Base-by-base conservation (phyloP, 2,113 vertebrate species). In the Clupea harengus region DNA sequence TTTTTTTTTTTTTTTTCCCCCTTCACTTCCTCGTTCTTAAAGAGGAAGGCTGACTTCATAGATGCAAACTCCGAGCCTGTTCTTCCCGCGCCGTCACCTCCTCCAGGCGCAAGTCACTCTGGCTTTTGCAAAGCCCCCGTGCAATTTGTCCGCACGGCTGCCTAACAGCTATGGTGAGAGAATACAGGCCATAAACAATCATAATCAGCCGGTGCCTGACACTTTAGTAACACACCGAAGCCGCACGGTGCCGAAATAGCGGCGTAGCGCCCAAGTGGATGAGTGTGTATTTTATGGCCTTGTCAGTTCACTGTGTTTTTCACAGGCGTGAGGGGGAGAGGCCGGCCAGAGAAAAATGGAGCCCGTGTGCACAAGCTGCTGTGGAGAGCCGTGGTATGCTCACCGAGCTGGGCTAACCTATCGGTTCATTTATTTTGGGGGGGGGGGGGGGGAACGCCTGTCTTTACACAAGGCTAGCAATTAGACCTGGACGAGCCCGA, bases 401-500 rank as follows among this genome's bases (percentile, higher is more conserved):
- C 88, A 86, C 78, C 85, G 88, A 82, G 84, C 87, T 81, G 15
- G 32, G 1, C 85, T 85, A 5, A 4, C 83, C 44, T 44, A 39
- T 67, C 87, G 87, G 87, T 90, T 90, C 89, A 85, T 92, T 91
- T 89, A 88, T 85, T 82, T 84, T 81, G 72, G 13, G 11, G 4
- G 28, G 7, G 9, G 11, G n/a, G 10, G 28, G 10, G 9, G 3
- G 4, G 10, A 39, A 87, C 85, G 86, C 4, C 11, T 93, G 91
- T 92, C 88, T 92, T 93, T 91, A 92, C 89, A 91, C 91, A 87
- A 89, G 91, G 85, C 91, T 90, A 88, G 92, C 86, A 91, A 93
- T 95, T 94, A 93, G 88, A 87, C 49, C 88, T 92, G 45, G 39
- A 85, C 89, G 87, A 92, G 89, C 91, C 91, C 92, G 93, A 89